Evolutionary conservation across 2,888 invertebrate species (phyloP).

Genomic region (Drosophila bunnanda): DNA sequence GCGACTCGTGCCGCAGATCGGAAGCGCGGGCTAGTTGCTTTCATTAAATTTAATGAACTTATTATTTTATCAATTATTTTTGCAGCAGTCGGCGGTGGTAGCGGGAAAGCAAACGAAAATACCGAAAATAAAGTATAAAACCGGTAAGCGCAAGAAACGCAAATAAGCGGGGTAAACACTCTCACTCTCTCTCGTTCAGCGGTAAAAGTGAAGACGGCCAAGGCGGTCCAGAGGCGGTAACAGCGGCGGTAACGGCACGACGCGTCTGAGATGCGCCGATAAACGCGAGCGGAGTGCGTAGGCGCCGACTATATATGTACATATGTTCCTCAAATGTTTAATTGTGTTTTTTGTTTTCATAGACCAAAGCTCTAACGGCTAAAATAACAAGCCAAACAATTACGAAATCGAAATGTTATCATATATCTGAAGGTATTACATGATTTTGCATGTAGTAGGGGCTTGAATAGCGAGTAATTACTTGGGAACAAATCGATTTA

Average conservation of each 20-base stretch:
- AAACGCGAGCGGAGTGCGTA: slow-evolving; percentile 35
- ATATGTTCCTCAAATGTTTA: slow-evolving; percentile 1
- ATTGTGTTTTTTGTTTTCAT: slow-evolving; percentile 1
- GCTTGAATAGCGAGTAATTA: background rate
- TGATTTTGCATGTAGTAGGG: background rate
- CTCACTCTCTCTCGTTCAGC: slow-evolving; percentile 79
- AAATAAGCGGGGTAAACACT: slow-evolving; percentile 77
- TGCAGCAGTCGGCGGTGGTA: slow-evolving; percentile 4
- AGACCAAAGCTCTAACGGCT: background rate
- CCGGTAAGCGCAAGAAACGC: slow-evolving; percentile 74
- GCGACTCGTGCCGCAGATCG: slow-evolving; percentile 56
- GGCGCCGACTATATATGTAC: slow-evolving; percentile 14
- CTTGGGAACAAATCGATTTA: background rate
- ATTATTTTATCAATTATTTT: slow-evolving; percentile 53
- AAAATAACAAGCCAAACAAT: background rate
- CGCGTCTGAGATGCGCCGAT: slow-evolving; percentile 48
- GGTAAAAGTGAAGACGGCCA: slow-evolving; percentile 78
- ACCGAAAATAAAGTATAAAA: slow-evolving; percentile 46
- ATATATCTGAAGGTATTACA: background rate
- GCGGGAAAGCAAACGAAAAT: slow-evolving; percentile 45
- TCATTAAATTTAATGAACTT: slow-evolving; percentile 76
- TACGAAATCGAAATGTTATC: slow-evolving; percentile 1
- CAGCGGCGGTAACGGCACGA: slow-evolving; percentile 30
- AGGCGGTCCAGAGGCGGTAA: slow-evolving; percentile 12
- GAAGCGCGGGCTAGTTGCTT: slow-evolving; percentile 65